phyloP scores from a whole-genome alignment of 30 jellyfish, hydroid and myxozoan genomes.

The Pelagia noctiluca region DNA sequence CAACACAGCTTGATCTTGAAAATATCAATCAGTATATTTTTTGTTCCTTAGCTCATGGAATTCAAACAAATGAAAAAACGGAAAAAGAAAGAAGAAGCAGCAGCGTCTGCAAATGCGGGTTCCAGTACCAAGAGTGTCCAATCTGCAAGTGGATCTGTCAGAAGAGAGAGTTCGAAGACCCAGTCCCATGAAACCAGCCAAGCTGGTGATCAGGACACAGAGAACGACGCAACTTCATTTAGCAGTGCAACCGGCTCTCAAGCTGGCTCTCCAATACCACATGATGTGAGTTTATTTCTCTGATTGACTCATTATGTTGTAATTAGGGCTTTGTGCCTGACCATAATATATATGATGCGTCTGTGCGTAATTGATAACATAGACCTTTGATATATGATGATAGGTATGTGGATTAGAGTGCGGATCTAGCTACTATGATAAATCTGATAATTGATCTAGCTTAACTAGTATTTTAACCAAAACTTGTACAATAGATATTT shows the following conservation, averaged over 20 bases:
- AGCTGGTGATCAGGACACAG: slow-evolving; percentile 75
- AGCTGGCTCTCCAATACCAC: slow-evolving; percentile 74
- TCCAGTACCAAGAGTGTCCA: slow-evolving; percentile 35
- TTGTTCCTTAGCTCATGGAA: slow-evolving; percentile 60
- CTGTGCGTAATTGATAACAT: no score
- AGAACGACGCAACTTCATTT: slow-evolving; percentile 74
- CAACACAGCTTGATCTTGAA: no score
- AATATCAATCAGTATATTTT: no score
- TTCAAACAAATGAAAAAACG: slow-evolving; percentile 64
- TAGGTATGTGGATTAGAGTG: no score
- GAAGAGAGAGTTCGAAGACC: slow-evolving; percentile 23
- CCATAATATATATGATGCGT: no score
- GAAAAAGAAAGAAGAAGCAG: slow-evolving; percentile 64
- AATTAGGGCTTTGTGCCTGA: no score
- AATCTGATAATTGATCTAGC: no score
- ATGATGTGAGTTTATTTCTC: slow-evolving; percentile 33
- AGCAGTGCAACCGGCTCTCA: slow-evolving; percentile 71
- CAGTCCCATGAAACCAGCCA: slow-evolving; percentile 20
- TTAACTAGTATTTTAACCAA: no score
- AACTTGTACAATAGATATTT: no score
- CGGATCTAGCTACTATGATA: no score
- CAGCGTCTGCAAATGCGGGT: slow-evolving; percentile 24
- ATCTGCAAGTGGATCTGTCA: slow-evolving; percentile 42
- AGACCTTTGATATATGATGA: no score
- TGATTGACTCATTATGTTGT: neutral